Evolutionary conservation across 37 sponge, comb jelly and placozoan genomes (phyloP).

Genomic region (Bolinopsis microptera): DNA sequence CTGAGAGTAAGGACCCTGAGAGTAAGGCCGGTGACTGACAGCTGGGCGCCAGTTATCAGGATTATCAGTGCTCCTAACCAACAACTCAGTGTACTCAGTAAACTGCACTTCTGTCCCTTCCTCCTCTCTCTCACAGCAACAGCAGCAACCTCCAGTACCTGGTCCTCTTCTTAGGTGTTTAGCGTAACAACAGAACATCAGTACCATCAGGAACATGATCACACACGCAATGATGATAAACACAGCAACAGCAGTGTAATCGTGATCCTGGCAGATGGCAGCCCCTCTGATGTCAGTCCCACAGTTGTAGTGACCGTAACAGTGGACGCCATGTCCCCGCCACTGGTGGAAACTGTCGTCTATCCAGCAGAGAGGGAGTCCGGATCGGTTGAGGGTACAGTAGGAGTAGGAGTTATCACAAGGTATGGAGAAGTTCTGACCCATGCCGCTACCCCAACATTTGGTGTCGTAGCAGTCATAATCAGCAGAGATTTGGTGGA

Average conservation of each 20-base stretch:
- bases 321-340: not conserved
- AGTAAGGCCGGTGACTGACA: too few relatives aligned
- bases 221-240: not conserved
- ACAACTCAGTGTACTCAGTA: not conserved
- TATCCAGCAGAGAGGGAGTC: not conserved
- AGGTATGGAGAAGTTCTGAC: not conserved
- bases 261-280: not conserved
- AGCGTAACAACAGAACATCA: not conserved
- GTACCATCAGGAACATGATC: not conserved
- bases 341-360: conserved; percentile 13
- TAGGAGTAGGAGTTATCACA: conserved; percentile 40
- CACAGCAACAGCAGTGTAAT: not conserved
- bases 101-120: not conserved
- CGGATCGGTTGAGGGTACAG: not conserved
- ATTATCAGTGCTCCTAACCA: not conserved
- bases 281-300: conserved; percentile 18
- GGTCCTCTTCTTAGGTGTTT: not conserved
- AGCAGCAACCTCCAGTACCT: not conserved
- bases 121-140: not conserved
- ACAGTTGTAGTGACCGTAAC: conserved; percentile 11
- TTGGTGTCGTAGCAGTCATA: conserved; percentile 15
- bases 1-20: too few relatives aligned
- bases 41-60: too few relatives aligned
- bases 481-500: not conserved
- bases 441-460: not conserved